These are phyloP conservation scores for Aphelocoma coerulescens DNA, from an alignment of 2,113 vertebrate genomes.

Conservation along the genomic window DNA sequence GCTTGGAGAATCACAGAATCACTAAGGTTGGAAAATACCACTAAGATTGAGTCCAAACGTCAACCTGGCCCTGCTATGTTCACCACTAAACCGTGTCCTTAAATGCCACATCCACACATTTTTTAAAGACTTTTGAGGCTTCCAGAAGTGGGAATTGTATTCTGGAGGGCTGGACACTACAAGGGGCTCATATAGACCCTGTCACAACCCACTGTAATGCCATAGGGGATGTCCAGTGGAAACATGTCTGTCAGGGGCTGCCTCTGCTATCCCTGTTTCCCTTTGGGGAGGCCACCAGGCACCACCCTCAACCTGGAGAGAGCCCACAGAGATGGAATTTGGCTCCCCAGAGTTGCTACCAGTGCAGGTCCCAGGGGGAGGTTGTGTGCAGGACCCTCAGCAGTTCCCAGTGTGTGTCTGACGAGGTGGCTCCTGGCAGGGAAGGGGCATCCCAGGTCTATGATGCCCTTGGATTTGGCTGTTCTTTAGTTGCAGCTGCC, in stretches of 20 bases:
- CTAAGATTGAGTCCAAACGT: not conserved
- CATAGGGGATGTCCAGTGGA: rapidly evolving
- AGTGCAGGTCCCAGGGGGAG: rapidly evolving
- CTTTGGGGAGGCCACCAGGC: not conserved
- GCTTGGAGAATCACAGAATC: not conserved
- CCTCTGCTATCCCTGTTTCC: not conserved
- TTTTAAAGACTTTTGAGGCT: not conserved
- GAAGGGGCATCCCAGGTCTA: not conserved
- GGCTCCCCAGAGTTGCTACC: not conserved
- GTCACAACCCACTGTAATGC: not conserved
- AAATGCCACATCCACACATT: not conserved
- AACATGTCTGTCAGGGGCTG: not conserved
- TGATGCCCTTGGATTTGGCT: not conserved
- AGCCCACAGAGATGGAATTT: not conserved
- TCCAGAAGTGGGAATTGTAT: not conserved
- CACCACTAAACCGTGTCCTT: not conserved
- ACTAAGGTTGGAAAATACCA: not conserved
- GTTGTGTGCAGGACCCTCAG: not conserved
- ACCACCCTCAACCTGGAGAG: not conserved
- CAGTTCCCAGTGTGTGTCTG: not conserved
- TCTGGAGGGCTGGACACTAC: not conserved
- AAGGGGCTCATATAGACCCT: rapidly evolving
- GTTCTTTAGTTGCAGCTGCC: not conserved
- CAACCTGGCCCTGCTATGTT: not conserved
- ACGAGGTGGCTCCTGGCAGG: not conserved